phyloP scores from a whole-genome alignment of 2,797 vertebrate genomes.

The Characodon lateralis region DNA sequence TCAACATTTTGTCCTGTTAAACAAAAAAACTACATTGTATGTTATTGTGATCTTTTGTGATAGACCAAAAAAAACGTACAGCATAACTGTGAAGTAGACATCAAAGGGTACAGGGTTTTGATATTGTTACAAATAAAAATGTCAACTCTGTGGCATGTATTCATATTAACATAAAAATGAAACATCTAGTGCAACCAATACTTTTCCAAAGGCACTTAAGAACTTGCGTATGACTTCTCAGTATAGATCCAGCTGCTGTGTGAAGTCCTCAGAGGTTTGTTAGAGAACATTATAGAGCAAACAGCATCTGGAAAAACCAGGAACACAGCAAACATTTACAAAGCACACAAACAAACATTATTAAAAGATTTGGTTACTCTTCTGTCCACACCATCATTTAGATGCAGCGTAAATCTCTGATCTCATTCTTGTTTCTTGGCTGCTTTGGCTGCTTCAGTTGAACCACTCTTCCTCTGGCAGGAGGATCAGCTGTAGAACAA shows the following conservation, averaged over 20 bases:
- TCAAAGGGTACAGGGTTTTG: background rate
- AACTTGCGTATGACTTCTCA: background rate
- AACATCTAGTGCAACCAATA: background rate
- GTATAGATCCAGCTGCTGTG: background rate
- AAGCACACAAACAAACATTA: background rate
- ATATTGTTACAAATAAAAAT: background rate
- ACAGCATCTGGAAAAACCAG: background rate
- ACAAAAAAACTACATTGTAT: background rate
- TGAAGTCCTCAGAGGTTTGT: too few relatives aligned
- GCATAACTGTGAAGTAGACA: background rate
- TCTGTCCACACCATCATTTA: slow-evolving; percentile 56
- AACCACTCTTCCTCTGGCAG: slow-evolving; percentile 43
- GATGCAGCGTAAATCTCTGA: slow-evolving; percentile 53
- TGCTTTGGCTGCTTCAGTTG: slow-evolving; percentile 46
- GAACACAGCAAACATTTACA: background rate
- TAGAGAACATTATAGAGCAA: background rate
- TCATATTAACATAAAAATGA: background rate
- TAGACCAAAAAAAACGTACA: background rate
- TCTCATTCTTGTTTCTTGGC: slow-evolving; percentile 46
- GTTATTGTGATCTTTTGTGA: too few relatives aligned
- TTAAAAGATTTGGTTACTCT: slow-evolving; percentile 23
- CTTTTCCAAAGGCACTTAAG: background rate
- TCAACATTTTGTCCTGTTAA: background rate
- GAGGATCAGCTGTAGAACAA: slow-evolving; percentile 54
- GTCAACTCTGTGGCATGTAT: background rate